Conservation (phyloP, 2,888 invertebrate genomes). For the Ceratothoa steindachneri region DNA sequence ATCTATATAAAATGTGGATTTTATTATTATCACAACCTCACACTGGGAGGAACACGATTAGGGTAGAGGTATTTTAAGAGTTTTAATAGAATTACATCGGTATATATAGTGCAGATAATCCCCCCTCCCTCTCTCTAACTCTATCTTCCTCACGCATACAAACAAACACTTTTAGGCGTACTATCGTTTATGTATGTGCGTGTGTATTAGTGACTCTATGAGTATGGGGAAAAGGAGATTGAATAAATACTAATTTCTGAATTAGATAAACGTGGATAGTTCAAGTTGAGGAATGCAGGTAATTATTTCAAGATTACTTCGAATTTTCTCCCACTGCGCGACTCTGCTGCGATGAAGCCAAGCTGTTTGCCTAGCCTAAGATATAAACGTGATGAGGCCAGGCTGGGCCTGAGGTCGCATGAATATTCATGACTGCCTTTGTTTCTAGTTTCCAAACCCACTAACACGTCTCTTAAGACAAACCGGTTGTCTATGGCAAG, state of each 20-base stretch:
- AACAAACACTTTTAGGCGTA: too few species aligned
- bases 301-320: not conserved
- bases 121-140: not conserved
- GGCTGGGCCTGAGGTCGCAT: constrained; percentile 7
- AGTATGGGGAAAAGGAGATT: too few species aligned
- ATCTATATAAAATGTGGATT: not conserved
- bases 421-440: constrained; percentile 6
- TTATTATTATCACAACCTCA: not conserved
- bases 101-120: not conserved
- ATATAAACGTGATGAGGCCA: constrained; percentile 2
- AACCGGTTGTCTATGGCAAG: not conserved
- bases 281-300: not conserved
- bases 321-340: not conserved
- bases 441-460: not conserved
- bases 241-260: too few species aligned
- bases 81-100: not conserved
- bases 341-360: not conserved
- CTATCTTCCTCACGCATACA: not conserved
- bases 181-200: too few species aligned
- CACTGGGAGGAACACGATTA: not conserved
- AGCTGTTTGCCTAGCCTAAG: not conserved
- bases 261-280: not conserved
- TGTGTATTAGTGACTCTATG: too few species aligned
- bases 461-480: not conserved
- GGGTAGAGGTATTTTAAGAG: not conserved